Evolutionary conservation across 2,113 vertebrate genomes (phyloP).

Genomic region (Rhinopithecus roxellana): DNA sequence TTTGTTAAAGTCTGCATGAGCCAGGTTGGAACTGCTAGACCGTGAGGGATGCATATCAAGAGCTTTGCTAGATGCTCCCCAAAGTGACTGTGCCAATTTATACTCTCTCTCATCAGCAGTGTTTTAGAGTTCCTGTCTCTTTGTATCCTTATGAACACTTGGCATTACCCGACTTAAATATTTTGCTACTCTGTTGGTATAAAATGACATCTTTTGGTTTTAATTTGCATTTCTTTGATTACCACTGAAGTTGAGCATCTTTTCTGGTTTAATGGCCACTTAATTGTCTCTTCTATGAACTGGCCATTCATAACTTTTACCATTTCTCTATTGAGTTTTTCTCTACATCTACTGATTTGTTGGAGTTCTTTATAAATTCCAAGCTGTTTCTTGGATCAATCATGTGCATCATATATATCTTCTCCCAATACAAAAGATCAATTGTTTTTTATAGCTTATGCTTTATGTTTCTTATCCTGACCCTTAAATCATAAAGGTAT

Average conservation of each 20-base stretch:
- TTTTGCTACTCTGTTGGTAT: neutral
- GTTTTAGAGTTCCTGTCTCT: neutral
- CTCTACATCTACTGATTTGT: neutral
- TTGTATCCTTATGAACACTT: neutral
- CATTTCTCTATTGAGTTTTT: neutral
- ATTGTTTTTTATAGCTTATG: neutral
- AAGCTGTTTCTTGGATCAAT: neutral
- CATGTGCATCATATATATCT: neutral
- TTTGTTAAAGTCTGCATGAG: neutral
- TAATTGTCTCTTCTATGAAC: neutral
- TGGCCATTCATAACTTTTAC: neutral
- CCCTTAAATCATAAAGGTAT: neutral
- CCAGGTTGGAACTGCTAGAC: neutral
- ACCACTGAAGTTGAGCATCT: neutral
- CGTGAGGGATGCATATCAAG: neutral
- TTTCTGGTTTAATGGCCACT: neutral
- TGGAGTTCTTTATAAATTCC: neutral
- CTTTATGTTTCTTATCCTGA: neutral
- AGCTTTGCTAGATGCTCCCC: neutral
- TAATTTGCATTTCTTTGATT: neutral
- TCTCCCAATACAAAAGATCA: neutral
- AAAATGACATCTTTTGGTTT: neutral
- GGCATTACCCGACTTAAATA: neutral
- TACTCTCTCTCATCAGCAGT: neutral
- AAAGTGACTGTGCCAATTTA: no score